Percentiles rank a stretch among this genome's conserved stretches.
These are phyloP conservation scores for Villa cingulata DNA, from an alignment of 2,888 invertebrate species.

Conservation along the genomic window DNA sequence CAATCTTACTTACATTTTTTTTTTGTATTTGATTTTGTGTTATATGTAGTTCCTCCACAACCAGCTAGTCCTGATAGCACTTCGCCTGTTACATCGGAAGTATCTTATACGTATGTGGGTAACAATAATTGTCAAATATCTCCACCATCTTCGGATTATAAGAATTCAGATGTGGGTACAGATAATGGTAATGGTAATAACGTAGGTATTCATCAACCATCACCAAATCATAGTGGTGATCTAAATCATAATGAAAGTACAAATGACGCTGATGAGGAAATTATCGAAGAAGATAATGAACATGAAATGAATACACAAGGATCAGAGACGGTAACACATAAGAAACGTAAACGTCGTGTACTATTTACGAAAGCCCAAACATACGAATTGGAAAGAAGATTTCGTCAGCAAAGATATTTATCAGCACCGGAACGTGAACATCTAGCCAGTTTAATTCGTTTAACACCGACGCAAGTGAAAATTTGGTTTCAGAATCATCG, in stretches of 20 bases:
- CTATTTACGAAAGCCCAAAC: slow-evolving; percentile 97
- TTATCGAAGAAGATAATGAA: slow-evolving; percentile 41
- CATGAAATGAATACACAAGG: slow-evolving; percentile 14
- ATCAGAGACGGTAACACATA: slow-evolving; percentile 45
- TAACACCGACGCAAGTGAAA: slow-evolving; percentile 96
- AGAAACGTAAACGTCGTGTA: slow-evolving; percentile 90
- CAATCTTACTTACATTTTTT: background rate
- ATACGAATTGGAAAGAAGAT: slow-evolving; percentile 86
- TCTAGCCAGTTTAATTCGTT: slow-evolving; percentile 80
- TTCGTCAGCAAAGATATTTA: slow-evolving; percentile 89
- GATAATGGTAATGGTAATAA: slow-evolving; percentile 17
- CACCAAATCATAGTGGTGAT: slow-evolving; percentile 8
- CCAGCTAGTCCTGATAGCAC: slow-evolving; percentile 76
- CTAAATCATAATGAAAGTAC: slow-evolving; percentile 22
- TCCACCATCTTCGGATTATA: slow-evolving; percentile 30
- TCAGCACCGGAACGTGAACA: slow-evolving; percentile 97
- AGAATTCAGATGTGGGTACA: slow-evolving; percentile 21
- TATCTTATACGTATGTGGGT: slow-evolving; percentile 41
- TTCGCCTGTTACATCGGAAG: slow-evolving; percentile 66
- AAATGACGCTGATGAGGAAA: slow-evolving; percentile 37
- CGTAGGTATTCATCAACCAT: slow-evolving; percentile 18
- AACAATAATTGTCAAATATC: slow-evolving; percentile 29
- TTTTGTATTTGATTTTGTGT: background rate
- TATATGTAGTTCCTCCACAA: slow-evolving; percentile 45
- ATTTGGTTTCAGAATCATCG: slow-evolving; percentile 99